Evolutionary conservation across 1,140 invertebrate genomes (phyloP).

Genomic region (Hycleus cichorii): DNA sequence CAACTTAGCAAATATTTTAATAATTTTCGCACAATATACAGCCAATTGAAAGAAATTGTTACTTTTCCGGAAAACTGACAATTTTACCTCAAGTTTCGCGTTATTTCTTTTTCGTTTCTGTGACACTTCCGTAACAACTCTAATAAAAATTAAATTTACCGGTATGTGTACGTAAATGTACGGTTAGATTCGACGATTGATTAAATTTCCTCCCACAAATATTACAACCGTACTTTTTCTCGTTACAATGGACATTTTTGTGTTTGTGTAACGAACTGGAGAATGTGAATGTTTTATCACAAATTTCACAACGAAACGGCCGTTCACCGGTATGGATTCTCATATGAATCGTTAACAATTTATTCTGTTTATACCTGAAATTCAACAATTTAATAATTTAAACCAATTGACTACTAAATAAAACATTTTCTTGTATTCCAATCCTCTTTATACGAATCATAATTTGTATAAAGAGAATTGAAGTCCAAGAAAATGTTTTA

Average conservation of each 20-base stretch:
- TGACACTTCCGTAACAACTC: conserved; percentile 23
- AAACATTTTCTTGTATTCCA: too few relatives aligned
- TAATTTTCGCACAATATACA: too few relatives aligned
- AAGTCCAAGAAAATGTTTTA: too few relatives aligned
- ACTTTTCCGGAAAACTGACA: too few relatives aligned
- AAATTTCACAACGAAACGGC: conserved; percentile 63
- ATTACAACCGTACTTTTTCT: conserved; percentile 66
- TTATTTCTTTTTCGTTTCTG: too few relatives aligned
- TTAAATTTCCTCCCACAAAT: conserved; percentile 68
- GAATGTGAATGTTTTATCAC: conserved; percentile 69
- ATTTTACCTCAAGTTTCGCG: too few relatives aligned
- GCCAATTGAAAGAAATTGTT: too few relatives aligned
- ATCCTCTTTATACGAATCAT: too few relatives aligned
- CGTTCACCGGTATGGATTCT: conserved; percentile 52
- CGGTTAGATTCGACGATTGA: conserved; percentile 56
- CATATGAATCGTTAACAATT: conserved; percentile 30
- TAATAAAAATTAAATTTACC: conserved; percentile 22
- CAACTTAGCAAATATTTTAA: too few relatives aligned
- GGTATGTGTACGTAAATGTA: conserved; percentile 54
- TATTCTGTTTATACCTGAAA: conserved; percentile 31
- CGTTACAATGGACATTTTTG: conserved; percentile 62
- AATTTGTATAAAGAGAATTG: too few relatives aligned
- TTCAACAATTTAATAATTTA: too few relatives aligned
- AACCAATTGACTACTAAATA: too few relatives aligned
- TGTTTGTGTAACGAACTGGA: conserved; percentile 48